Evolutionary conservation across 2,113 vertebrate species (phyloP).

Genomic region (Petrocephalus zakoni): DNA sequence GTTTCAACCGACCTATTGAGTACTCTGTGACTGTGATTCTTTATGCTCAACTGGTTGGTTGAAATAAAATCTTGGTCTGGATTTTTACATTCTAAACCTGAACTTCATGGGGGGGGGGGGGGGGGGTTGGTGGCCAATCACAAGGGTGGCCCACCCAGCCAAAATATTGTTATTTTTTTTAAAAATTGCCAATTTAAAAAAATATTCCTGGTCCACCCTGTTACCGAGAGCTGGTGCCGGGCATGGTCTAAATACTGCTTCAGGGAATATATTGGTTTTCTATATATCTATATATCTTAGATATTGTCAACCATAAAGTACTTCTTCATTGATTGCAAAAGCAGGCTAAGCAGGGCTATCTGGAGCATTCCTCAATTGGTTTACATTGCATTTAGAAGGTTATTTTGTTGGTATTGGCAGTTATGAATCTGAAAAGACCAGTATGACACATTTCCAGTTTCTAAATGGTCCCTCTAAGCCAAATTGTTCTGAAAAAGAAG

Average conservation of each 20-base stretch:
- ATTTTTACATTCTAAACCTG: no score
- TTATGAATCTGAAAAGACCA: neutral
- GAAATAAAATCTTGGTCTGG: no score
- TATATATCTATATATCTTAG: neutral
- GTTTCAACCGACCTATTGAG: no score
- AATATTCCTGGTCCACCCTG: no score
- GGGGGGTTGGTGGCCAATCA: no score
- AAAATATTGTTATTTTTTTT: no score
- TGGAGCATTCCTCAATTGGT: neutral
- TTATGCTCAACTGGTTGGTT: no score
- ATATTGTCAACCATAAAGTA: neutral
- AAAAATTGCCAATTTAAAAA: no score
- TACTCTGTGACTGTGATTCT: no score
- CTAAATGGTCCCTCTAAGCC: neutral
- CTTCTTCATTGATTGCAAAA: neutral
- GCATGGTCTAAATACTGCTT: neutral
- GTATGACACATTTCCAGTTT: neutral
- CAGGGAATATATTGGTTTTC: neutral
- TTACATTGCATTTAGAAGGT: neutral
- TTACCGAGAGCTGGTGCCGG: no score
- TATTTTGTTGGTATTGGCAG: neutral
- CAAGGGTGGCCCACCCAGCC: no score
- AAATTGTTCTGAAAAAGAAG: neutral
- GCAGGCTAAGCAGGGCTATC: neutral
- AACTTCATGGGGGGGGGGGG: no score